Conservation (phyloP, 2,888 invertebrate genomes). For the Meta bourneti region DNA sequence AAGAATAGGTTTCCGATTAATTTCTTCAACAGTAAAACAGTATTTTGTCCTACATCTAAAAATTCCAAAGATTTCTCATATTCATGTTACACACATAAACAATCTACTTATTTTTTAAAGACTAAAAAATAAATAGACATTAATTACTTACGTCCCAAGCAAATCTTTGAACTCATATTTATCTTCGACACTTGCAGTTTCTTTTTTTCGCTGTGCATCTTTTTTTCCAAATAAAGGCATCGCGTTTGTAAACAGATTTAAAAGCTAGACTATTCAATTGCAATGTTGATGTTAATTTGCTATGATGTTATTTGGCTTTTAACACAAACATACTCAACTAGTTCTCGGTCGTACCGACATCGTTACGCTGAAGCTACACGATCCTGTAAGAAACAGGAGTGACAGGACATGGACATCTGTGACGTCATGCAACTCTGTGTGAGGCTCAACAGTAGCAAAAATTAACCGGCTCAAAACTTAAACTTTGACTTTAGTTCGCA, state of each 20-base stretch:
- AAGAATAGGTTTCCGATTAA: too few species aligned
- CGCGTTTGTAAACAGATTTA: slow-evolving; percentile 15
- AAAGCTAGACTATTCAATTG: slow-evolving; percentile 37
- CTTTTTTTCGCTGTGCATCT: slow-evolving; percentile 82
- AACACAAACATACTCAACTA: slow-evolving; percentile 56
- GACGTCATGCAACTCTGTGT: slow-evolving; percentile 56
- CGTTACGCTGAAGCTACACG: slow-evolving; percentile 52
- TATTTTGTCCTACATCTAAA: too few species aligned
- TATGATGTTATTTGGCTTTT: slow-evolving; percentile 18
- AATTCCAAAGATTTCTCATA: too few species aligned
- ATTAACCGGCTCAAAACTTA: neutral
- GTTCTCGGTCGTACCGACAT: slow-evolving; percentile 54
- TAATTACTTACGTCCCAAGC: slow-evolving; percentile 89
- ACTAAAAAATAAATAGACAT: neutral
- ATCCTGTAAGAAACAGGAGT: slow-evolving; percentile 64
- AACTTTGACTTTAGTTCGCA: slow-evolving; percentile 17
- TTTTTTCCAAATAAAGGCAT: slow-evolving; percentile 96
- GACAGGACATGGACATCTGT: slow-evolving; percentile 53
- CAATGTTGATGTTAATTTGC: slow-evolving; percentile 24
- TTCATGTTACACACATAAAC: too few species aligned
- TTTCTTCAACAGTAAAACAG: too few species aligned
- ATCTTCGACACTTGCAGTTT: slow-evolving; percentile 89
- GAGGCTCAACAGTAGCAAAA: slow-evolving; percentile 13
- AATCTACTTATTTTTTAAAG: neutral
- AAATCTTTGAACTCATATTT: slow-evolving; percentile 94